phyloP scores from a whole-genome alignment of 2,888 invertebrate genomes.

The Atrina japonica region DNA sequence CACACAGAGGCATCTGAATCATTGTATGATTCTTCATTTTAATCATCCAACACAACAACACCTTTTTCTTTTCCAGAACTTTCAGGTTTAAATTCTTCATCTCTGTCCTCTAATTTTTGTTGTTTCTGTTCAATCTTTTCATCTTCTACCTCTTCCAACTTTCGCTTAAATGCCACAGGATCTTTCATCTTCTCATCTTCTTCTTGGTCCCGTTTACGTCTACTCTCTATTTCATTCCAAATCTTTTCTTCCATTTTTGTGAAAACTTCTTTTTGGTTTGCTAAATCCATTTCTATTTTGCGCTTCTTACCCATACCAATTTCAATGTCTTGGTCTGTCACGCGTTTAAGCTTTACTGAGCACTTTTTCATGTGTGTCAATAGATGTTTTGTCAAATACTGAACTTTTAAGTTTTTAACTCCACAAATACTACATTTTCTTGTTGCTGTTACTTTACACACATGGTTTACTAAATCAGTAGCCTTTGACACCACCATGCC shows the following conservation, averaged over 20 bases:
- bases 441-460: conserved; percentile 63
- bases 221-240: conserved; percentile 28
- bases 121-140: conserved; percentile 20
- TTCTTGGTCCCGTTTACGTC: conserved; percentile 9
- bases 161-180: conserved; percentile 14
- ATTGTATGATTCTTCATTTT: too few species aligned
- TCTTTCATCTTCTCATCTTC: conserved; percentile 23
- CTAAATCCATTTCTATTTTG: conserved; percentile 14
- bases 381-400: conserved; percentile 57
- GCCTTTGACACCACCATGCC: conserved; percentile 73
- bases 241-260: conserved; percentile 22
- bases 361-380: conserved; percentile 69
- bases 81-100: conserved; percentile 18
- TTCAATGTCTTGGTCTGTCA: conserved; percentile 50
- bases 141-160: conserved; percentile 15
- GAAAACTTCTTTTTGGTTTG: conserved; percentile 16
- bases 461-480: conserved; percentile 63
- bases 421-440: conserved; percentile 67
- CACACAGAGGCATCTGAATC: too few species aligned
- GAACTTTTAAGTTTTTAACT: conserved; percentile 55
- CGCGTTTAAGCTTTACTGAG: conserved; percentile 56
- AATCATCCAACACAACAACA: too few species aligned
- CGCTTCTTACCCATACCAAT: conserved; percentile 32
- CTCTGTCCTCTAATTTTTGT: conserved; percentile 11
- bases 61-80: too few species aligned